phyloP scores from a whole-genome alignment of 2,797 vertebrate species.

The Hirundo rustica region DNA sequence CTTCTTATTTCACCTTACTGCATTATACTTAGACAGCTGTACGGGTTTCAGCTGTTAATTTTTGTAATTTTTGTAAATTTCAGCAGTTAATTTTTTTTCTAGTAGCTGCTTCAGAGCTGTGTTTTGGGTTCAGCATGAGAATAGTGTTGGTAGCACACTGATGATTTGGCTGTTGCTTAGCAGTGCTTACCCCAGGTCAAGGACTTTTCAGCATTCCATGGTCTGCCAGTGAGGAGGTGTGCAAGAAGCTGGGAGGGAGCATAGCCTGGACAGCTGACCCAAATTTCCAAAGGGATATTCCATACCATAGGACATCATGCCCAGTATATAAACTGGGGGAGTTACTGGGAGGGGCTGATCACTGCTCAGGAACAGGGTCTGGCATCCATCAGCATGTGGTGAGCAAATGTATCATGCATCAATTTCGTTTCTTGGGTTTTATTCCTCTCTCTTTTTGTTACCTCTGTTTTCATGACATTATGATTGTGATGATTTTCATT shows the following conservation, averaged over 20 bases:
- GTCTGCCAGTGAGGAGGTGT: neutral
- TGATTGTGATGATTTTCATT: neutral
- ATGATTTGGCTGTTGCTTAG: neutral
- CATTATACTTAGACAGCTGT: neutral
- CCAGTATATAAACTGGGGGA: neutral
- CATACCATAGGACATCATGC: accelerated
- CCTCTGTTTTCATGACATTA: neutral
- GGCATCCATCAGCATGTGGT: neutral
- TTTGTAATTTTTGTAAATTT: too few species aligned
- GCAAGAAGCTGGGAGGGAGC: neutral
- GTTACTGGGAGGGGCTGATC: neutral
- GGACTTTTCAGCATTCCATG: neutral
- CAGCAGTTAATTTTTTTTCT: neutral
- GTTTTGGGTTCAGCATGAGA: neutral
- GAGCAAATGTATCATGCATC: neutral
- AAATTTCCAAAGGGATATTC: neutral
- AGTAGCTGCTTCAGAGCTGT: neutral
- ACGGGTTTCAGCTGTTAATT: neutral
- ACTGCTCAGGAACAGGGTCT: neutral
- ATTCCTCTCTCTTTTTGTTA: neutral
- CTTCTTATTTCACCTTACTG: neutral
- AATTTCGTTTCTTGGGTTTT: neutral
- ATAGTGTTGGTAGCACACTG: neutral
- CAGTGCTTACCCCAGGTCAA: neutral
- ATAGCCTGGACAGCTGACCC: neutral